Conservation (phyloP, 2,888 invertebrate genomes). For the Drosophila dives region DNA sequence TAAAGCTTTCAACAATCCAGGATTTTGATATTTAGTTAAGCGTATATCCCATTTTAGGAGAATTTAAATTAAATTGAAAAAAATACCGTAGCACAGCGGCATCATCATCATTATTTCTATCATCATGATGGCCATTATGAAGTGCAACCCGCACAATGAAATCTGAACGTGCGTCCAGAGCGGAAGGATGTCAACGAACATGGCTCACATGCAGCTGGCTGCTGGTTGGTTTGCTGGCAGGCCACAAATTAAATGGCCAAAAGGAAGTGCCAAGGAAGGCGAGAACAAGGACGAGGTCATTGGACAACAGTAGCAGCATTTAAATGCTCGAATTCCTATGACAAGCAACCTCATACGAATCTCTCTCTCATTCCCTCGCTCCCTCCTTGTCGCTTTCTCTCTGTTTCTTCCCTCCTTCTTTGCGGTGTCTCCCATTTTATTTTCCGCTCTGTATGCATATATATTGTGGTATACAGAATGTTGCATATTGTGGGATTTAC, state of each 20-base stretch:
- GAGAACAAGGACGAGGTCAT: slow-evolving; percentile 48
- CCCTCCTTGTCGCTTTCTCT: neutral
- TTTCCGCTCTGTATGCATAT: neutral
- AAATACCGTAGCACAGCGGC: slow-evolving; percentile 9
- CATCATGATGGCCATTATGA: neutral
- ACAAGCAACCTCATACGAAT: slow-evolving; percentile 31
- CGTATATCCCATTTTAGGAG: neutral
- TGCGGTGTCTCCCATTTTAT: no score
- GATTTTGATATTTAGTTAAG: neutral
- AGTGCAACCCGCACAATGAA: slow-evolving; percentile 33
- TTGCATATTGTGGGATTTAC: slow-evolving; percentile 16
- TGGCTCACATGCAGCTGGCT: slow-evolving; percentile 48
- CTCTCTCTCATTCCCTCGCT: neutral
- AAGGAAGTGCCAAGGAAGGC: slow-evolving; percentile 62
- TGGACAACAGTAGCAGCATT: slow-evolving; percentile 10
- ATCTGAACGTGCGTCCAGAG: slow-evolving; percentile 30
- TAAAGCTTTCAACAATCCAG: neutral
- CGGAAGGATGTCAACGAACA: slow-evolving; percentile 57
- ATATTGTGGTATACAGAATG: neutral
- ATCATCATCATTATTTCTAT: slow-evolving; percentile 6
- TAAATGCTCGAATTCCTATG: slow-evolving; percentile 1
- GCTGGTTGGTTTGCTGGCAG: slow-evolving; percentile 21
- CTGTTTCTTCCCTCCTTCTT: neutral
- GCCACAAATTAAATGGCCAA: slow-evolving; percentile 68
- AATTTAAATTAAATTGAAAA: slow-evolving; percentile 60